Evolutionary conservation across 2,797 vertebrate species (phyloP), one percentile per base, ranked within the genome.

Genomic region (Lagocephalus sceleratus): DNA sequence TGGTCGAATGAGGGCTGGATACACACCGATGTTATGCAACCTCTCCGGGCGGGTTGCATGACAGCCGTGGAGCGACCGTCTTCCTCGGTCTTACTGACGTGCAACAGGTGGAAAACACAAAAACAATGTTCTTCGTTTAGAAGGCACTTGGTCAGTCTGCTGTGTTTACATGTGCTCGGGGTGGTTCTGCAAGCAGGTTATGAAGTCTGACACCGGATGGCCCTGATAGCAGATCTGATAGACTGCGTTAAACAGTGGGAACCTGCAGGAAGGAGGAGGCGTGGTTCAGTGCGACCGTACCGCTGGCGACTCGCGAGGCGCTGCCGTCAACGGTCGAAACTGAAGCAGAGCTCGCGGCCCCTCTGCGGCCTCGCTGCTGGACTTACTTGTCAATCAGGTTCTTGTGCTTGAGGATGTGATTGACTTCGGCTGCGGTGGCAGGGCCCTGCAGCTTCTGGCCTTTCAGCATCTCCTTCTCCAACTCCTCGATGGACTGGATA

Each of bases 381-480:
- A 66, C 90, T 94, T 87, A 99, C 97, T 95, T 97, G 64, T 95
- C 91, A 26, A 91, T 64, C 0, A 87, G n/a, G 7, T 94, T 90
- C 86, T 96, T 98, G 85, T 82, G 87, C 60, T 93, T 88, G 20
- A 99, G 93, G 82, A 98, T 95, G 66, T 76, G 85, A 62, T 96
- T 78, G 20, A 99, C 90, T 75, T 98, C 95, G 2, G 92, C 91
- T 21, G 97, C 93, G 0, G 97, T 99, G 5, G 87, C 91, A 38
- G 94, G 96, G 78, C 97, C 97, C 85, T 99, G 97, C 49, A 99
- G 91, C 85, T 98, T 99, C 90, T 99, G 97, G 47, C 97, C 97
- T 0, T 98, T 96, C 75, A 99, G 79, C 94, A 99, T 92, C 79
- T 99, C 96, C 63, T 93, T 93, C 84, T 99, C 97, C 82, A 99